phyloP scores from a whole-genome alignment of 2,888 invertebrate species.

The Drosophila paracracens region DNA sequence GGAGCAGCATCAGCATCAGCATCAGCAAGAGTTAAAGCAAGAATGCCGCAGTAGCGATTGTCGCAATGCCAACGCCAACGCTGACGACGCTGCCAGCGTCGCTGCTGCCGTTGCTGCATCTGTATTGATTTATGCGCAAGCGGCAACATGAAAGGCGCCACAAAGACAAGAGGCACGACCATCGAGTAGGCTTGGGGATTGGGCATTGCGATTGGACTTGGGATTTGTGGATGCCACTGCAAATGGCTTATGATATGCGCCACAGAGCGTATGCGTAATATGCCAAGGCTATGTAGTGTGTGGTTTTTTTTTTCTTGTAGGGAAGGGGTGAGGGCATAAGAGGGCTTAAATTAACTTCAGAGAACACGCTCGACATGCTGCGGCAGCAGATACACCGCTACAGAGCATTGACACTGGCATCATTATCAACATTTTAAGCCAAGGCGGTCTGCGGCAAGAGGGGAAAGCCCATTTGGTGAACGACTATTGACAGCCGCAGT shows the following conservation, averaged over 20 bases:
- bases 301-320: background rate
- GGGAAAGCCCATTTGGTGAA: constrained; percentile 38
- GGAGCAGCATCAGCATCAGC: background rate
- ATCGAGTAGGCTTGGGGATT: constrained; percentile 26
- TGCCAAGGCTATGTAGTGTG: constrained; percentile 9
- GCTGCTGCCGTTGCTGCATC: constrained; percentile 37
- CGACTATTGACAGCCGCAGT: constrained; percentile 76
- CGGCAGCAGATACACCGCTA: constrained; percentile 64
- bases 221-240: constrained; percentile 33
- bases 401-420: constrained; percentile 71
- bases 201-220: constrained; percentile 12
- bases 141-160: constrained; percentile 64
- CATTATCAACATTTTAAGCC: constrained; percentile 43
- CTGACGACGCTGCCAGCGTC: constrained; percentile 13
- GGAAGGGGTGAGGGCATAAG: background rate
- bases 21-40: background rate
- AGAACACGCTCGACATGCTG: constrained; percentile 36
- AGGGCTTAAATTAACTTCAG: constrained; percentile 22
- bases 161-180: constrained; percentile 41
- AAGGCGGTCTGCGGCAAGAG: background rate
- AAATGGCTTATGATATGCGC: constrained; percentile 44
- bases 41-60: constrained; percentile 40
- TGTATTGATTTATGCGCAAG: constrained; percentile 76
- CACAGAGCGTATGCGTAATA: constrained; percentile 72
- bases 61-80: constrained; percentile 38